Conservation (phyloP, 2,113 vertebrate genomes). For the Triplophysa tibetana region DNA sequence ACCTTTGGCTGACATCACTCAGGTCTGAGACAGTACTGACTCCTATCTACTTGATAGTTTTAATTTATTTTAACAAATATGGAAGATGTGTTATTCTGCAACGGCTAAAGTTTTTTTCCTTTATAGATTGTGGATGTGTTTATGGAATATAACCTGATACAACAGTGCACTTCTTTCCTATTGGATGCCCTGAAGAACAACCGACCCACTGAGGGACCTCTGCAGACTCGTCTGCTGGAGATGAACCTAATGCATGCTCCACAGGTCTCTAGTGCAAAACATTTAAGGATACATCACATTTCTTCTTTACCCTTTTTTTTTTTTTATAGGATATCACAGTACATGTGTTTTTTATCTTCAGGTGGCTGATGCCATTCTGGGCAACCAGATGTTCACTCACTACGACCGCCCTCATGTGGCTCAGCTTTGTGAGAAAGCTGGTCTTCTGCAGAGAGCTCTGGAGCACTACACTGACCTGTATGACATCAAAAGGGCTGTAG, state of each 20-base stretch:
- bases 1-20: constrained; percentile 96
- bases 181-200: constrained; percentile 98
- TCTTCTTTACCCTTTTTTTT: not conserved
- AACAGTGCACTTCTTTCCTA: constrained; percentile 97
- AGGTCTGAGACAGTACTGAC: constrained; percentile 72
- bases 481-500: constrained; percentile 95
- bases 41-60: not conserved
- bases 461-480: constrained; percentile 98
- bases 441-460: constrained; percentile 92
- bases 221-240: constrained; percentile 96
- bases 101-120: not conserved
- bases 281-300: not conserved
- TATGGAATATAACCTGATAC: constrained; percentile 99
- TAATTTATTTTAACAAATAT: not conserved
- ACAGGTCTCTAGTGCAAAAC: constrained; percentile 70
- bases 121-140: constrained; percentile 96
- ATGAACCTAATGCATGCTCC: constrained; percentile 99
- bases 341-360: constrained; percentile 58
- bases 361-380: constrained; percentile 98
- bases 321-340: too few relatives aligned
- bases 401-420: constrained; percentile 97
- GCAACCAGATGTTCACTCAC: constrained; percentile 99
- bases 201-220: constrained; percentile 92
- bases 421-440: constrained; percentile 97
- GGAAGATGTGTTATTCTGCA: not conserved